Base-by-base conservation (phyloP, 2,888 invertebrate species). In the Hyalella azteca region DNA sequence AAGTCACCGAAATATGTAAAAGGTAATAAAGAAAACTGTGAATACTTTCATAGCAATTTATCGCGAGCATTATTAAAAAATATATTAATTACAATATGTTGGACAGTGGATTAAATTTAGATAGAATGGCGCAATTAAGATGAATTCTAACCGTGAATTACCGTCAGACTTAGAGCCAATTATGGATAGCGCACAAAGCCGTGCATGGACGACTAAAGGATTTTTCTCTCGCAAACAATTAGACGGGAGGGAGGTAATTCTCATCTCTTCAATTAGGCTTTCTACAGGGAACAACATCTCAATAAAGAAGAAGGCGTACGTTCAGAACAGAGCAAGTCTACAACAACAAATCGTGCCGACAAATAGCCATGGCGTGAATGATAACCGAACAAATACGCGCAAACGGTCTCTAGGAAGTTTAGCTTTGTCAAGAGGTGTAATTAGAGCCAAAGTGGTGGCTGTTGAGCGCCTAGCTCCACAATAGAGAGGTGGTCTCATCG, bases 401-500 rank as follows among this genome's bases (percentile, higher is more conserved):
- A 66, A 66, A 66, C 66, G 66, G 29, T 66, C 66, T 66, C 66
- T 32, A 36, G 66, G 66, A 66, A 66, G 66, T 66, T 66, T 36
- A 29, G 66, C 66, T 66, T 66, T 66, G 66, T 32, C 15, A 19
- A 7, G 66, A 66, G 66, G 66, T 66, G 66, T 66, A 66, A 66
- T 66, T 66, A 66, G 66, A 66, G 36, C 36, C 66, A 66, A 66
- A 66, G 66, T 66, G 66, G 66, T 29, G 66, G 66, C 66, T 66
- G 66, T 36, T 66, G 36, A 66, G 66, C 29, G 36, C 66, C 66
- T 66, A 66, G 36, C 19, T n/a, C 22, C 19, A 66, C 66, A 66
- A 66, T 66, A 66, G 66, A 66, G 66, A 66, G 66, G 66, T 66
- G 66, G 66, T 66, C 66, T 66, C 66, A 36, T 66, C 66, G 66